Percentiles rank a stretch among this genome's conserved stretches.
phyloP scores from a whole-genome alignment of 2,888 invertebrate genomes.

The Sphinx pinastri region DNA sequence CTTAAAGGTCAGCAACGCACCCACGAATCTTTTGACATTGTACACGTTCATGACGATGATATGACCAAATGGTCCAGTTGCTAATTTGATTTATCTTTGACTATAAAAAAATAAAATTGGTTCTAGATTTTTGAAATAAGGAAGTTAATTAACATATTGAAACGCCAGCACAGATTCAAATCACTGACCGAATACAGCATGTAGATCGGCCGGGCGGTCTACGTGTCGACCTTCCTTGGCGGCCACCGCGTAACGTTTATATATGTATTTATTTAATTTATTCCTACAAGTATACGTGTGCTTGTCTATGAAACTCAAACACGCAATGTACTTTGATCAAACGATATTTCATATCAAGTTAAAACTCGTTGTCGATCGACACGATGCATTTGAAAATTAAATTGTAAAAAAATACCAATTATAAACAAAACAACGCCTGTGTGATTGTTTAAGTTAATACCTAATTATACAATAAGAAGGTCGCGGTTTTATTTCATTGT shows the following conservation, averaged over 20 bases:
- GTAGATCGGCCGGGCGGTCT: slow-evolving; percentile 40
- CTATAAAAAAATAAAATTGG: too few species aligned
- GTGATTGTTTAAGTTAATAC: slow-evolving; percentile 60
- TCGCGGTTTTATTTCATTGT: slow-evolving; percentile 71
- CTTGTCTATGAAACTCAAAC: slow-evolving; percentile 24
- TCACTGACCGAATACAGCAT: slow-evolving; percentile 39
- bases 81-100: too few species aligned
- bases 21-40: too few species aligned
- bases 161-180: slow-evolving; percentile 11
- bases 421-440: slow-evolving; percentile 45
- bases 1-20: too few species aligned
- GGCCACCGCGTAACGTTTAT: slow-evolving; percentile 56
- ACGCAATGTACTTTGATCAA: slow-evolving; percentile 17
- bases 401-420: slow-evolving; percentile 36
- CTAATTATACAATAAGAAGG: slow-evolving; percentile 71
- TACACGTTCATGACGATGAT: too few species aligned
- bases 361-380: background rate
- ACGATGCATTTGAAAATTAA: slow-evolving; percentile 17
- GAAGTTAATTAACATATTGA: slow-evolving; percentile 8
- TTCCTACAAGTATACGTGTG: slow-evolving; percentile 50
- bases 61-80: too few species aligned
- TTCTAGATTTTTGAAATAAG: slow-evolving; percentile 3
- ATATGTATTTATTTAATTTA: slow-evolving; percentile 64
- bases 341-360: slow-evolving; percentile 2
- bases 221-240: slow-evolving; percentile 64